Conservation (phyloP, 2,888 invertebrate species). For the Mesorhabditis belari region DNA sequence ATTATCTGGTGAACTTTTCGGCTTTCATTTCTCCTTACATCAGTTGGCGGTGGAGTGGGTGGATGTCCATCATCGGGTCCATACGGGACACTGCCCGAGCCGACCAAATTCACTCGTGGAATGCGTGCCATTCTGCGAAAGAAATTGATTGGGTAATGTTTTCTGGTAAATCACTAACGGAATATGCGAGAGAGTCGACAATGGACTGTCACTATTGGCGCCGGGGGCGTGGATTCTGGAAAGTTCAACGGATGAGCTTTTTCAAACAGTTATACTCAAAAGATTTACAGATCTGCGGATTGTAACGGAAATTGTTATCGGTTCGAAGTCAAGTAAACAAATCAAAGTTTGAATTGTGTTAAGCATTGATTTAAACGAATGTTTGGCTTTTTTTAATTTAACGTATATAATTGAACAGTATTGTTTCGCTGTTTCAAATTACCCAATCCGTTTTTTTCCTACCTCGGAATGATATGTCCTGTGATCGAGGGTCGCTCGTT, state of each 20-base stretch:
- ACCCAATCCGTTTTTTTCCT: not conserved
- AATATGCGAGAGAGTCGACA: not conserved
- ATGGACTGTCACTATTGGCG: not conserved
- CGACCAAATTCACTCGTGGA: not conserved
- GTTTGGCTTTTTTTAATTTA: no score
- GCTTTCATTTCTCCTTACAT: no score
- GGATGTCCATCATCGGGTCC: not conserved
- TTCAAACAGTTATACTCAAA: not conserved
- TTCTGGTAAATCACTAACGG: not conserved
- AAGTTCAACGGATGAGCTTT: not conserved
- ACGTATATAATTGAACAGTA: no score
- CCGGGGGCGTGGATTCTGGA: not conserved
- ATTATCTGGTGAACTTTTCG: no score
- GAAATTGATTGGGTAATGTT: not conserved
- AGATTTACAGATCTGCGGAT: not conserved
- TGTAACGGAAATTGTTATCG: not conserved
- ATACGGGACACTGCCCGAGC: not conserved
- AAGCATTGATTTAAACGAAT: not conserved
- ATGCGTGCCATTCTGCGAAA: not conserved
- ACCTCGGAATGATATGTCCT: not conserved
- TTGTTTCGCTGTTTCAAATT: no score
- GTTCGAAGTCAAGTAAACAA: not conserved
- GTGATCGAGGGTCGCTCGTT: not conserved
- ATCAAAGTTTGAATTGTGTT: not conserved
- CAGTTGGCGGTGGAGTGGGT: not conserved